These are phyloP conservation scores for Syngnathus scovelli DNA, from an alignment of 2,113 vertebrate genomes.

Conservation along the genomic window DNA sequence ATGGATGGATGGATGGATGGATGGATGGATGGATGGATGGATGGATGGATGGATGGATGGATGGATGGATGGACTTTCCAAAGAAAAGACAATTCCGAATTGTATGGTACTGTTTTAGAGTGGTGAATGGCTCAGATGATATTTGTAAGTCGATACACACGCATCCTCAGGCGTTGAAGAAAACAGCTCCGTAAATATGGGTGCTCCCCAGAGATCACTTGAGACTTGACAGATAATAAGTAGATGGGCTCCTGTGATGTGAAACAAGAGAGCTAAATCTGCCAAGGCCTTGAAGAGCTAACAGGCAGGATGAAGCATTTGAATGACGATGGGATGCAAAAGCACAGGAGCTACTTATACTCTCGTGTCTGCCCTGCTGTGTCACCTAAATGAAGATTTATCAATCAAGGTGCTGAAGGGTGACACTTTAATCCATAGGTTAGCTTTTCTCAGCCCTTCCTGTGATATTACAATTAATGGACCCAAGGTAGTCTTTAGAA, in stretches of 20 bases:
- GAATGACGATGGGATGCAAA: constrained; percentile 33
- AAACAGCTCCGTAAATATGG: constrained; percentile 27
- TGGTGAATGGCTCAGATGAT: neutral
- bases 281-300: constrained; percentile 2
- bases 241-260: constrained; percentile 16
- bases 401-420: constrained; percentile 55
- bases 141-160: neutral
- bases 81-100: too few relatives aligned
- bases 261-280: constrained; percentile 27
- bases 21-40: too few relatives aligned
- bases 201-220: constrained; percentile 10
- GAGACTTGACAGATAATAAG: constrained; percentile 39
- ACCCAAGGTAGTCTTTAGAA: neutral
- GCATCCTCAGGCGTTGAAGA: neutral
- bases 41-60: too few relatives aligned
- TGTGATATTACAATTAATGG: constrained; percentile 43
- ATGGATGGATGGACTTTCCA: too few relatives aligned
- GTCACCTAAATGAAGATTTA: constrained; percentile 62
- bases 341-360: neutral
- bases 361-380: constrained; percentile 31
- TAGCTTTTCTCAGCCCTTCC: constrained; percentile 36
- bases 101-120: neutral
- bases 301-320: constrained; percentile 24
- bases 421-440: constrained; percentile 68
- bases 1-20: too few relatives aligned